Conservation (phyloP, 2,797 vertebrate genomes). For the Gymnothorax reevesii region DNA sequence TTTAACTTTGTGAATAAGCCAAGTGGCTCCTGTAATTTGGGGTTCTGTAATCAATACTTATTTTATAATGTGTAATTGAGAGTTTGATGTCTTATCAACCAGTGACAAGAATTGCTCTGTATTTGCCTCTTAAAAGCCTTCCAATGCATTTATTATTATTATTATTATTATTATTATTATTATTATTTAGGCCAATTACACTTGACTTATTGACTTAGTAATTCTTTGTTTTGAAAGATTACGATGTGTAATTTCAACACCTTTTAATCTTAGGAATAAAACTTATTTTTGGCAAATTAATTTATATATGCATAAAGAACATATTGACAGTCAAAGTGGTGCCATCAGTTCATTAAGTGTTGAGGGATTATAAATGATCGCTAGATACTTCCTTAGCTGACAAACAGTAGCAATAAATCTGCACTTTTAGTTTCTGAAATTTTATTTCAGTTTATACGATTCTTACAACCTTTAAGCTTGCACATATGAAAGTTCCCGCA, state of each 20-base stretch:
- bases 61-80: conserved; percentile 1
- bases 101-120: conserved; percentile 8
- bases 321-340: conserved; percentile 2
- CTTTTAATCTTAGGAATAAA: conserved; percentile 10
- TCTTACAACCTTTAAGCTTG: not conserved
- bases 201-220: not conserved
- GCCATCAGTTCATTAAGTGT: not conserved
- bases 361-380: not conserved
- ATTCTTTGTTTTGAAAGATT: not conserved
- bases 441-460: not conserved
- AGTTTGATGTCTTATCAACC: not conserved
- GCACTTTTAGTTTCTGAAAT: not conserved
- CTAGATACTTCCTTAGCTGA: conserved; percentile 1
- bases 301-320: not conserved
- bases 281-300: conserved; percentile 9
- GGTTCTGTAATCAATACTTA: conserved; percentile 11
- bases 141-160: conserved; percentile 16
- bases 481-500: not conserved
- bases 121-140: conserved; percentile 19
- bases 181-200: conserved; percentile 7
- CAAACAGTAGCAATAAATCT: conserved; percentile 28
- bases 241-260: conserved; percentile 10
- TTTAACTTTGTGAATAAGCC: conserved; percentile 69
- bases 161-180: conserved; percentile 23
- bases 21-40: conserved; percentile 32